Evolutionary conservation across 2,797 vertebrate species (phyloP).

Genomic region (Picus viridis): DNA sequence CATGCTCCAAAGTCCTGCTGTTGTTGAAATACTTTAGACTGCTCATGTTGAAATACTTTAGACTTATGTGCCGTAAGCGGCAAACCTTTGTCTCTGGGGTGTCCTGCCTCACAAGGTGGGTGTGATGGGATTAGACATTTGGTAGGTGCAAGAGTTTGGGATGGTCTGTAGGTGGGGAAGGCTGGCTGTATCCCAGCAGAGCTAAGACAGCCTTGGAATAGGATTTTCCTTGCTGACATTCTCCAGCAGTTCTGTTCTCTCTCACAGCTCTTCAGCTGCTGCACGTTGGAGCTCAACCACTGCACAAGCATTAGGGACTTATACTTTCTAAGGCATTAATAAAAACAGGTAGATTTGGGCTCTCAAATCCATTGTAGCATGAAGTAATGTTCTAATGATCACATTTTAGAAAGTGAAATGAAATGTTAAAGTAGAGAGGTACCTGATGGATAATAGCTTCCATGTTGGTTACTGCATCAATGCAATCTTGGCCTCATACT

Average conservation of each 20-base stretch:
- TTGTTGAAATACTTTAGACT: too few relatives aligned
- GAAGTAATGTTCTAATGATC: neutral
- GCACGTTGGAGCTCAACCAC: neutral
- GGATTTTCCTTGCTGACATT: neutral
- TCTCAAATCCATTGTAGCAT: neutral
- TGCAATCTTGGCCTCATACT: neutral
- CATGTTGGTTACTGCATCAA: rapidly evolving
- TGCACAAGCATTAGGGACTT: neutral
- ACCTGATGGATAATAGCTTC: neutral
- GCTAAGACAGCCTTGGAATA: neutral
- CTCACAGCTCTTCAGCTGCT: neutral
- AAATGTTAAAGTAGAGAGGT: neutral
- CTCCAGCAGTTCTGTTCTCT: neutral
- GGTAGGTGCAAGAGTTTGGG: neutral
- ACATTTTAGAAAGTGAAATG: neutral
- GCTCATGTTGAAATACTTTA: neutral
- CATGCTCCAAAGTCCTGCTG: too few relatives aligned
- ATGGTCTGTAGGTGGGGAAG: neutral
- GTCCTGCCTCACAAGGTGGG: rapidly evolving
- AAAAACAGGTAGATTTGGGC: neutral
- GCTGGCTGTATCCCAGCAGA: neutral
- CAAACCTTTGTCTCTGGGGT: neutral
- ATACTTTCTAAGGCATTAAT: rapidly evolving
- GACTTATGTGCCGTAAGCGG: neutral
- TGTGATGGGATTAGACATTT: neutral